These are phyloP conservation scores for Notoglanidium macrostoma DNA, from an alignment of 2,797 vertebrate species.

Conservation along the genomic window DNA sequence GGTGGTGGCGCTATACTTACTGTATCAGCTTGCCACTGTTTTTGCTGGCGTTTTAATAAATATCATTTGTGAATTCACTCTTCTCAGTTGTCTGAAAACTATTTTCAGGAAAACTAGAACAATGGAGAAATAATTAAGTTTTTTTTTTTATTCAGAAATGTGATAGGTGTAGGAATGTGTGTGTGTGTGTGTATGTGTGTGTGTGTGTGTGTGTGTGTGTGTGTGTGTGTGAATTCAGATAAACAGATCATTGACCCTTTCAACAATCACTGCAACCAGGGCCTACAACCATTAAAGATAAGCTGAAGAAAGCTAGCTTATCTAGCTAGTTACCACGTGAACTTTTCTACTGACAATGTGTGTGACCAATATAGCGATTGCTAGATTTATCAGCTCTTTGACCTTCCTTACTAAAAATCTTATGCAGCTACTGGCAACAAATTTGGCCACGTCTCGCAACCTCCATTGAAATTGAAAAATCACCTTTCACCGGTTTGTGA, in stretches of 20 bases:
- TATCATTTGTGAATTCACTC: neutral
- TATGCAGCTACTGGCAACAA: no score
- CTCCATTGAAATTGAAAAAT: no score
- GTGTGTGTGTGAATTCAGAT: neutral
- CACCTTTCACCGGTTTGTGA: no score
- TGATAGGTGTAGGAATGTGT: neutral
- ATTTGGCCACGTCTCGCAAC: no score
- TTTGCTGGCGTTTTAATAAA: neutral
- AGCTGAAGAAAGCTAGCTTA: neutral
- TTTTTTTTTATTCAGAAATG: no score
- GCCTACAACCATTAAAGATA: neutral
- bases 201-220: no score
- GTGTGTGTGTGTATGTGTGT: no score
- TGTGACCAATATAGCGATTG: no score
- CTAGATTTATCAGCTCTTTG: no score
- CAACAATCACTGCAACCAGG: neutral
- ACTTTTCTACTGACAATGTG: neutral
- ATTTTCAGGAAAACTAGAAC: neutral
- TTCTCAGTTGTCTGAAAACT: neutral
- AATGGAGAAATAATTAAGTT: neutral
- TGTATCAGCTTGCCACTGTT: neutral
- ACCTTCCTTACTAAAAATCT: no score
- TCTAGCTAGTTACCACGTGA: neutral
- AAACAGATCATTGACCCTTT: neutral
- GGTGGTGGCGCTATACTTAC: no score